Evolutionary conservation across 2,113 vertebrate species (phyloP), one percentile per base, ranked within the genome.

Genomic region (Boulengeromyrus knoepffleri): DNA sequence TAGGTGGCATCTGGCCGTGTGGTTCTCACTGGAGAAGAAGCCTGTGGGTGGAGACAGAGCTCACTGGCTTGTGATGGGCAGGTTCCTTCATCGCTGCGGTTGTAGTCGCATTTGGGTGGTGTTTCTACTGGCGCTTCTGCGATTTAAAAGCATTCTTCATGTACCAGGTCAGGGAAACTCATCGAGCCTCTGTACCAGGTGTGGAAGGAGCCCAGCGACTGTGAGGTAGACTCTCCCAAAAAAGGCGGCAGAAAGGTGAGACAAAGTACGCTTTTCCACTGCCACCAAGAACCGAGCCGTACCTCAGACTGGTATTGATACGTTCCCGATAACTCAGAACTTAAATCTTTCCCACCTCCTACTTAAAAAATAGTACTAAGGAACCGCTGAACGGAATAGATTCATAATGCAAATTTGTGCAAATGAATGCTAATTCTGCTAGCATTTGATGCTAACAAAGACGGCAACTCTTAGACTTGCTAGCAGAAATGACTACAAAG

Each of bases 181-280:
- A 97, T 99, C 10, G 95, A 97, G 89, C 97, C 97, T 0, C 66
- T 97, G 87, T 99, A 99, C 92, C 98, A 98, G 93, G 95, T 96
- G 15, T 99, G 99, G 99, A 98, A 99, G 93, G 98, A 98, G 88
- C 91, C 95, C 4, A 95, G 93, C 52, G 95, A 96, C 83, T 95
- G 96, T 27, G 96, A 98, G 88, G 92, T 95, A 56, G 94, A 93
- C 77, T 92, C 94, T 49, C 89, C 94, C 9, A 95, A 93, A 92
- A 94, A 95, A 89, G 90, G 95, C 3, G 88, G 88, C 49, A 94
- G 87, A 90, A 95, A 95, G 96, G 98, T 99, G 93, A 93, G 90
- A 7, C 3, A 9, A 62, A 62, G 3, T 5, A 9, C 21, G 24
- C 56, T 62, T 62, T 62, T n/a, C 56, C 7, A 24, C 21, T 58